Evolutionary conservation across 2,888 invertebrate genomes (phyloP).

Genomic region (Myopa testacea): DNA sequence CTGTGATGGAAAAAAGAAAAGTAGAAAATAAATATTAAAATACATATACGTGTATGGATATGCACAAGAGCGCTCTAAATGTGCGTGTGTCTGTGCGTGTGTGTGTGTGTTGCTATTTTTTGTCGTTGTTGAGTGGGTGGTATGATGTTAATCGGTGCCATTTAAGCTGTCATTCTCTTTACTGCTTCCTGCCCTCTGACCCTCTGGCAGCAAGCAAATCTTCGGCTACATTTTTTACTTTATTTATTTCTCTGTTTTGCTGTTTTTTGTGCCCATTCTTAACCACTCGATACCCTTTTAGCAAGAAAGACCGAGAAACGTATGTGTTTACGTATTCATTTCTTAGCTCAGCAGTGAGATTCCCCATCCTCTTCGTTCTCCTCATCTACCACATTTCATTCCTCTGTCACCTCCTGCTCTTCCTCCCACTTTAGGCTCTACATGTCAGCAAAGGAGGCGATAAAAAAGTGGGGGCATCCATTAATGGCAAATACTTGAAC

Average conservation of each 20-base stretch:
- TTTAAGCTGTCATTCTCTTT: slow-evolving; percentile 21
- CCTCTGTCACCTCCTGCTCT: neutral
- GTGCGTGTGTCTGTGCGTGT: neutral
- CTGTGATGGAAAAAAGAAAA: no score
- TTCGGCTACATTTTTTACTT: neutral
- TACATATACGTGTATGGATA: no score
- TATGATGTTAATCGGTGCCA: slow-evolving; percentile 20
- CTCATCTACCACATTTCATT: neutral
- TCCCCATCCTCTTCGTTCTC: neutral
- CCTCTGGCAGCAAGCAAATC: neutral
- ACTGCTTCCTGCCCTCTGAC: neutral
- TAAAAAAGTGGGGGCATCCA: slow-evolving; percentile 7
- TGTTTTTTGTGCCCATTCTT: neutral
- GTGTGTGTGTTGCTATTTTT: neutral
- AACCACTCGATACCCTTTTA: slow-evolving; percentile 6
- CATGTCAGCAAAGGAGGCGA: neutral
- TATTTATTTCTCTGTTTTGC: neutral
- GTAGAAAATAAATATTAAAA: no score
- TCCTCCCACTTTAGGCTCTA: no score
- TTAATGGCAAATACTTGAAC: slow-evolving; percentile 40
- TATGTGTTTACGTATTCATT: slow-evolving; percentile 21
- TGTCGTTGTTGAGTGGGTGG: neutral
- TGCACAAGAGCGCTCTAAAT: neutral
- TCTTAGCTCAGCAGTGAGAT: slow-evolving; percentile 16
- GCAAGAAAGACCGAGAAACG: neutral